A percentile compares a stretch with the other conserved stretches of the same genome.
phyloP scores from a whole-genome alignment of 2,888 invertebrate species.

The Yponomeuta evonymella region DNA sequence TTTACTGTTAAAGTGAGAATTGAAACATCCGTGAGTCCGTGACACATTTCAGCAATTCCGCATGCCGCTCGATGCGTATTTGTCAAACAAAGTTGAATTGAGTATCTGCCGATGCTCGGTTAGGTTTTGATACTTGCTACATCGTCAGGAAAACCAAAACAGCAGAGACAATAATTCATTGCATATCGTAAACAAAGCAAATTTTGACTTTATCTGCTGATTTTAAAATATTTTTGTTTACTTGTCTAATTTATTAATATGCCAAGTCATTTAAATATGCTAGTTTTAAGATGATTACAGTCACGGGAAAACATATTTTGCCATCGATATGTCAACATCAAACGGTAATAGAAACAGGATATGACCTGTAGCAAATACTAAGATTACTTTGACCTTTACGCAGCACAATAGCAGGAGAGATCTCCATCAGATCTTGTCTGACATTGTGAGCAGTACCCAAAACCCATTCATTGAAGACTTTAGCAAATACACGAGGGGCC shows the following conservation, averaged over 20 bases:
- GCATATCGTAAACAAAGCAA: no score
- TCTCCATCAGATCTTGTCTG: neutral
- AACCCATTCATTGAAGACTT: no score
- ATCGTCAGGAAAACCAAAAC: neutral
- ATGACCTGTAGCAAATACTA: neutral
- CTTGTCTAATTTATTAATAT: no score
- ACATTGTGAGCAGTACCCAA: no score
- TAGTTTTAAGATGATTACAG: neutral
- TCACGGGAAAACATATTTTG: neutral
- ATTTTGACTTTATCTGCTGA: no score
- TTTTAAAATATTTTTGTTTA: no score
- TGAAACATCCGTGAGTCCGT: neutral
- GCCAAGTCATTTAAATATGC: neutral
- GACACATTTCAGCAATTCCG: neutral
- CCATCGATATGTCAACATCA: neutral
- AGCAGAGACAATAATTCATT: no score
- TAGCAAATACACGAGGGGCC: no score
- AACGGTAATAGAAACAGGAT: neutral
- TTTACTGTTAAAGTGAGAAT: neutral
- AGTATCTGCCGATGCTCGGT: neutral
- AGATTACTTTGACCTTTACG: neutral
- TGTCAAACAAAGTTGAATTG: neutral
- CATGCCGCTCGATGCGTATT: neutral
- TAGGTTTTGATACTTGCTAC: neutral
- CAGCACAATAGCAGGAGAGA: neutral